Evolutionary conservation across 1,140 invertebrate genomes (phyloP).

Genomic region (Xylocopa sonorina): DNA sequence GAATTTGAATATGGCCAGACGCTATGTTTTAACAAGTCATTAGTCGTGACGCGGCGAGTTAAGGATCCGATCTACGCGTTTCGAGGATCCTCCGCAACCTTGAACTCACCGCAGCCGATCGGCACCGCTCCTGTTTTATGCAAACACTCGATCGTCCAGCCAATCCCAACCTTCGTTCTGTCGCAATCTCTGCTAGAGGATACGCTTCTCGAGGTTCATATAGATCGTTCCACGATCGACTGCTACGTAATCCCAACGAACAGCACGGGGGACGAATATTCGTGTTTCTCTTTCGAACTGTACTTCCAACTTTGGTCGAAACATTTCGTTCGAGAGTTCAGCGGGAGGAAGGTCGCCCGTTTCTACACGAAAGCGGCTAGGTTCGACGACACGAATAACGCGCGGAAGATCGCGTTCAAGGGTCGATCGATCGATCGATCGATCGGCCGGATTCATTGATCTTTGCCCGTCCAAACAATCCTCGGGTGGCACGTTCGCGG

Average conservation of each 20-base stretch:
- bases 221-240: neutral
- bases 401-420: neutral
- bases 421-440: too few relatives aligned
- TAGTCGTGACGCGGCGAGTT: neutral
- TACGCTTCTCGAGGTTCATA: neutral
- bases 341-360: too few relatives aligned
- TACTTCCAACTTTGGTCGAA: too few relatives aligned
- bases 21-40: neutral
- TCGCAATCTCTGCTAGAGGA: neutral
- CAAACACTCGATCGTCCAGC: neutral
- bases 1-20: neutral
- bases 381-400: too few relatives aligned
- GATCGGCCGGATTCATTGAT: neutral
- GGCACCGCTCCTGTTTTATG: neutral
- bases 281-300: neutral
- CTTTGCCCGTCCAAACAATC: neutral
- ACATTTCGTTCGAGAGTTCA: too few relatives aligned
- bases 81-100: neutral
- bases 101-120: slow-evolving; percentile 5
- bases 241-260: too few relatives aligned
- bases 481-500: neutral
- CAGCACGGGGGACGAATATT: too few relatives aligned
- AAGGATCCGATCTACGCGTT: neutral
- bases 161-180: neutral
- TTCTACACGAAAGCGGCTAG: too few relatives aligned